These are phyloP conservation scores for Dinomys branickii DNA, from an alignment of 2,113 vertebrate genomes.

Conservation along the genomic window DNA sequence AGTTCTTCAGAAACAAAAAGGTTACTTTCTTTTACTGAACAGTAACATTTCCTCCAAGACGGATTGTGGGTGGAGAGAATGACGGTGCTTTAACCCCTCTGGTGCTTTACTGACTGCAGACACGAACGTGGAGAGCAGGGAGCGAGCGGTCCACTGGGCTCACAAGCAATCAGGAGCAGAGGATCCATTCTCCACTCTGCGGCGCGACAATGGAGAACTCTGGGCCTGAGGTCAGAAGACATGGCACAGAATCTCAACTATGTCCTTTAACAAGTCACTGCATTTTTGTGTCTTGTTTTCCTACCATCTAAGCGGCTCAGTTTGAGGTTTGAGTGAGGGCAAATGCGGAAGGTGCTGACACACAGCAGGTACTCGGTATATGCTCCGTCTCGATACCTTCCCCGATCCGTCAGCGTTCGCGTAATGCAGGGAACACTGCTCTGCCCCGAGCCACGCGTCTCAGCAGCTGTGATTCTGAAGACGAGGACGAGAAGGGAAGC, in stretches of 20 bases:
- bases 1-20: not conserved
- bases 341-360: not conserved
- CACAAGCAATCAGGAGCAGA: not conserved
- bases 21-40: not conserved
- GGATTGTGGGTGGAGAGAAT: not conserved
- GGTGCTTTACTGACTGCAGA: constrained; percentile 9
- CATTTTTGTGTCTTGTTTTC: not conserved
- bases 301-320: not conserved
- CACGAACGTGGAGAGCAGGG: not conserved
- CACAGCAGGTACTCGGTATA: not conserved
- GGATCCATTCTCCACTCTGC: not conserved
- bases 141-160: not conserved
- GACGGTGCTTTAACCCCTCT: not conserved
- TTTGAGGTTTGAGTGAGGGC: not conserved
- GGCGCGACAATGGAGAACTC: not conserved
- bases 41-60: not conserved
- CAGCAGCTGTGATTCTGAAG: not conserved
- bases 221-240: constrained; percentile 32
- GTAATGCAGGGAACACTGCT: not conserved
- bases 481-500: not conserved
- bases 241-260: not conserved
- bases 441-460: not conserved
- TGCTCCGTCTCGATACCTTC: not conserved
- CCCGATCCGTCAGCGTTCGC: not conserved
- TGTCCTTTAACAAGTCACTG: not conserved